Conservation (phyloP, 2,113 vertebrate genomes). For the Phyllostomus discolor region DNA sequence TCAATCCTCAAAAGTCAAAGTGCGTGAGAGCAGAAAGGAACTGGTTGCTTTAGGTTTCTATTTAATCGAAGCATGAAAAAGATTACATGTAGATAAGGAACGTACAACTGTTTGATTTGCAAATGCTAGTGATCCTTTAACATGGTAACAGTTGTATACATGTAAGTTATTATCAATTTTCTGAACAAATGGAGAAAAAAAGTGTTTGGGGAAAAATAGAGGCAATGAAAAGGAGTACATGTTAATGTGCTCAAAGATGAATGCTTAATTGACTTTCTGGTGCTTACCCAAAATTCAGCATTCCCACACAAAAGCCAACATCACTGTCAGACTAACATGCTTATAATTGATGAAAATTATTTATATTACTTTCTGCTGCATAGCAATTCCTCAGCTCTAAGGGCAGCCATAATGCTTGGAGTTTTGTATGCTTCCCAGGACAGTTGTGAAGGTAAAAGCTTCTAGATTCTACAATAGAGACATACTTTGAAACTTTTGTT, state of each 20-base stretch:
- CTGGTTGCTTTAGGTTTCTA: conserved; percentile 51
- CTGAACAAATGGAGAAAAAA: conserved; percentile 60
- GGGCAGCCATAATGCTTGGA: background rate
- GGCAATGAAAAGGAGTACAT: background rate
- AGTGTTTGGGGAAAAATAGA: background rate
- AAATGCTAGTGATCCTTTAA: conserved; percentile 40
- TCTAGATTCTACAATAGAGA: background rate
- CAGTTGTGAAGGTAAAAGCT: background rate
- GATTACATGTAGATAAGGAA: conserved; percentile 33
- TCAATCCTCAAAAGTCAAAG: conserved; percentile 61
- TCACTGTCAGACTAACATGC: background rate
- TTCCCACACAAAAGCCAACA: background rate
- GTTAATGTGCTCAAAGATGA: fast-evolving
- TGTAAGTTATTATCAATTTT: conserved; percentile 72
- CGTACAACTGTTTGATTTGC: conserved; percentile 43
- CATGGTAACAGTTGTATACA: conserved; percentile 51
- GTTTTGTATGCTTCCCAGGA: background rate
- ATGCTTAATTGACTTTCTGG: background rate
- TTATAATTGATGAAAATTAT: background rate
- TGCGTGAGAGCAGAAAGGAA: background rate
- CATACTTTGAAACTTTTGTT: background rate
- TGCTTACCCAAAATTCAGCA: background rate
- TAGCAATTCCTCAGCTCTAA: background rate
- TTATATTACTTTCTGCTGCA: background rate
- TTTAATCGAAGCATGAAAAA: conserved; percentile 45